Evolutionary conservation across 2,888 invertebrate species (phyloP), one percentile per base, ranked within the genome.

Genomic region (Chymomyza amoena): DNA sequence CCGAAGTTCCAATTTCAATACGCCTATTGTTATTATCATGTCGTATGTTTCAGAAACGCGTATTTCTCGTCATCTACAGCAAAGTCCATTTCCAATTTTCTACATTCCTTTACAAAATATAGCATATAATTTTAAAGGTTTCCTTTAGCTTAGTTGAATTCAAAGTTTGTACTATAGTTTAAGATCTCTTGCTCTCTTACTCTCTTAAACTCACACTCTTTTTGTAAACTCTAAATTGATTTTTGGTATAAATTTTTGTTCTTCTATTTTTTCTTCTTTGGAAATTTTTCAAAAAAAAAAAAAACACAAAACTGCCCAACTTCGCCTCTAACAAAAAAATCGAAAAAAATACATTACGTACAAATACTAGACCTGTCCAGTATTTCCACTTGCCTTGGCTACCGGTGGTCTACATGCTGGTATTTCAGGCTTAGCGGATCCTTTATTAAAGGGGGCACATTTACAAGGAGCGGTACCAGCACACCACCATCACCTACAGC

Each of bases 331-430:
- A 64, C 61, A 54, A 63, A 68, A 72, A 70, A 56, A 68, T 65
- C 66, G 32, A 69, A 69, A 57, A 68, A 72, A 70, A 56, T 67
- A 66, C 67, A 39, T 68, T 56, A 56, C 61, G 61, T 51, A 65
- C 54, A 57, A 68, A 75, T 65, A 75, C 69, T 90, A 91, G 92
- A 91, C 92, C 88, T 92, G 92, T 88, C 91, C 92, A 90, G 90
- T 92, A 87, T 92, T 92, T 91, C 92, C 92, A 90, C 91, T 92
- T 87, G 91, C 92, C 81, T 89, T 92, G 90, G 91, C 92, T 88
- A 78, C 90, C 84, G 92, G 92, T 90, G 92, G 92, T 89, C 91
- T 92, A 87, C 92, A 92, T 89, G 91, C 91, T 89, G 92, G 92
- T 89, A 90, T 92, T 85, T 92, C 92, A 88, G 92, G 92, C 90